phyloP scores from a whole-genome alignment of 2,888 invertebrate genomes.

The Nymphalis urticae region DNA sequence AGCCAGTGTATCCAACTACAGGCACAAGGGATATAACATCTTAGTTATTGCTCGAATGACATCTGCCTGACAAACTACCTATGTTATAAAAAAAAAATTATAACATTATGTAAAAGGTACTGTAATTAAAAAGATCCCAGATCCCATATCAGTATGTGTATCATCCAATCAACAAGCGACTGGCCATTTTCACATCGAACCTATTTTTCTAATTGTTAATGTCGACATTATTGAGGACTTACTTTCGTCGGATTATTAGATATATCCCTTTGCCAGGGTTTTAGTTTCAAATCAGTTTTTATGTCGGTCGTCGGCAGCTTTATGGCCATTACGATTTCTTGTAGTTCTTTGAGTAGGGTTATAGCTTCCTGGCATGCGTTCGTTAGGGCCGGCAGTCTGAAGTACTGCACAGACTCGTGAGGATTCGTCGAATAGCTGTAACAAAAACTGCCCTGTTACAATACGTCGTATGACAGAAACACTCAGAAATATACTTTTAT shows the following conservation, averaged over 20 bases:
- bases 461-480: not conserved
- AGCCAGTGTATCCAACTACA: no score
- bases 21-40: no score
- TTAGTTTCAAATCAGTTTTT: slow-evolving; percentile 45
- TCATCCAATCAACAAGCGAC: no score
- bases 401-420: slow-evolving; percentile 58
- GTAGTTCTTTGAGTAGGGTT: slow-evolving; percentile 43
- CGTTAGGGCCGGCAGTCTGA: slow-evolving; percentile 35
- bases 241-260: slow-evolving; percentile 61
- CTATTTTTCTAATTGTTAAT: no score
- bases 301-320: slow-evolving; percentile 46
- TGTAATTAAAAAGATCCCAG: no score
- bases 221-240: not conserved
- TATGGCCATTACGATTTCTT: slow-evolving; percentile 40
- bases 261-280: slow-evolving; percentile 55
- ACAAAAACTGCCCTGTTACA: slow-evolving; percentile 12
- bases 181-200: no score
- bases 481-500: not conserved
- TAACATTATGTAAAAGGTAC: no score
- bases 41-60: no score
- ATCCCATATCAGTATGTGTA: no score
- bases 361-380: slow-evolving; percentile 43
- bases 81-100: slow-evolving; percentile 22
- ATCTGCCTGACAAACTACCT: no score
- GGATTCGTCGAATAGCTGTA: slow-evolving; percentile 82